Percentiles rank a stretch among this genome's conserved stretches.
These are phyloP conservation scores for Telmatherina bonti DNA, from an alignment of 2,797 vertebrate species.

Conservation along the genomic window DNA sequence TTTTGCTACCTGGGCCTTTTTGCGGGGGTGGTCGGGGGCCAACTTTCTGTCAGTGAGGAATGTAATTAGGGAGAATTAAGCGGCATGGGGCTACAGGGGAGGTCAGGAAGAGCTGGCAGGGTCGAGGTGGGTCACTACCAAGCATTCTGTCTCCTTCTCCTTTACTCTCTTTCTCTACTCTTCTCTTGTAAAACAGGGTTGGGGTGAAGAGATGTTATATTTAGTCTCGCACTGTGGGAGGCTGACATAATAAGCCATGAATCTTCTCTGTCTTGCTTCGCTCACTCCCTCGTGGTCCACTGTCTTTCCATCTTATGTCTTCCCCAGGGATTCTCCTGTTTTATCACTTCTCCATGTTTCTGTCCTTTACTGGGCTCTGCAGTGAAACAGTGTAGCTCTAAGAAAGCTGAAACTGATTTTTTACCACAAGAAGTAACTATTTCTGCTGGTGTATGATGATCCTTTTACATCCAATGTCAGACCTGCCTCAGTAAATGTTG, in stretches of 20 bases:
- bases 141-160: conserved; percentile 76
- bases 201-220: conserved; percentile 83
- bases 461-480: neutral
- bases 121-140: conserved; percentile 84
- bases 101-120: conserved; percentile 89
- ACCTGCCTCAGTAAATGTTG: neutral
- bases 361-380: neutral
- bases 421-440: neutral
- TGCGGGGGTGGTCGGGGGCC: conserved; percentile 82
- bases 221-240: conserved; percentile 70
- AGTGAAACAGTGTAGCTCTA: neutral
- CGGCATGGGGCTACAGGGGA: conserved; percentile 85
- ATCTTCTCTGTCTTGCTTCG: conserved; percentile 32
- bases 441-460: neutral
- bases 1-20: conserved; percentile 71
- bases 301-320: conserved; percentile 33
- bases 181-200: conserved; percentile 64
- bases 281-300: conserved; percentile 19
- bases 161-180: conserved; percentile 41
- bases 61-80: conserved; percentile 97
- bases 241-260: conserved; percentile 50
- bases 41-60: conserved; percentile 95
- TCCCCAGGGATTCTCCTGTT: conserved; percentile 2
- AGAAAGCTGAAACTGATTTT: neutral
- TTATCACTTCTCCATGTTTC: conserved; percentile 1